These are phyloP conservation scores for Zele albiditarsus DNA, from an alignment of 2,888 invertebrate genomes.

Conservation along the genomic window DNA sequence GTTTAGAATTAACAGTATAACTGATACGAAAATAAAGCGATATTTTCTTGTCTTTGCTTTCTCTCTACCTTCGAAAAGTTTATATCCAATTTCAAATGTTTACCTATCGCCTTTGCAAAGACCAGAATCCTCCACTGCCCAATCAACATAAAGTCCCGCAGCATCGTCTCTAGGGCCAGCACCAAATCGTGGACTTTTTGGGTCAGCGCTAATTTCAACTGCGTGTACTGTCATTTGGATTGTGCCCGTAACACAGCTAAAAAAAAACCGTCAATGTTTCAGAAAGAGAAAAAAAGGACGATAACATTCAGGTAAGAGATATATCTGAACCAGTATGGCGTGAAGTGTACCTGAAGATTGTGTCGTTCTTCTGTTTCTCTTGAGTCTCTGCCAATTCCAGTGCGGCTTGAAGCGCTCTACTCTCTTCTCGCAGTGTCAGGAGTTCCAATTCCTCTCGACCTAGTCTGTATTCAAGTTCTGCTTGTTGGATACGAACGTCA, in stretches of 20 bases:
- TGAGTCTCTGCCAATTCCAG: slow-evolving; percentile 78
- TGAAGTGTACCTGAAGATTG: slow-evolving; percentile 76
- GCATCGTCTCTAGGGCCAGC: slow-evolving; percentile 80
- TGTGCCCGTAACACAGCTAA: slow-evolving; percentile 71
- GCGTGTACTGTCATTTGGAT: slow-evolving; percentile 78
- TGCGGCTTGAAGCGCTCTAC: slow-evolving; percentile 84
- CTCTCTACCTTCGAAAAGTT: neutral
- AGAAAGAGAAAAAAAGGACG: neutral
- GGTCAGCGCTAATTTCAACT: slow-evolving; percentile 81
- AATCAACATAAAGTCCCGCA: slow-evolving; percentile 83
- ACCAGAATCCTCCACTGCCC: slow-evolving; percentile 86
- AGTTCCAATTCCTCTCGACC: slow-evolving; percentile 92
- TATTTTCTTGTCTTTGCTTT: neutral
- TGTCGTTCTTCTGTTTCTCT: slow-evolving; percentile 74
- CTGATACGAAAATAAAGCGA: neutral
- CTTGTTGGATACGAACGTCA: slow-evolving; percentile 91
- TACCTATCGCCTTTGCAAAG: slow-evolving; percentile 85
- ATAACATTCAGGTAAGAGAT: neutral
- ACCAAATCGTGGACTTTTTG: slow-evolving; percentile 83
- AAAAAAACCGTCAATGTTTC: slow-evolving; percentile 22
- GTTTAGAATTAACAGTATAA: neutral
- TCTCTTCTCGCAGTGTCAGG: slow-evolving; percentile 88
- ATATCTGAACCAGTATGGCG: neutral
- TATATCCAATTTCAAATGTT: slow-evolving; percentile 32
- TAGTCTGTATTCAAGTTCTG: slow-evolving; percentile 90